phyloP scores from a whole-genome alignment of 2,113 vertebrate species.

The Sebastes fasciatus region DNA sequence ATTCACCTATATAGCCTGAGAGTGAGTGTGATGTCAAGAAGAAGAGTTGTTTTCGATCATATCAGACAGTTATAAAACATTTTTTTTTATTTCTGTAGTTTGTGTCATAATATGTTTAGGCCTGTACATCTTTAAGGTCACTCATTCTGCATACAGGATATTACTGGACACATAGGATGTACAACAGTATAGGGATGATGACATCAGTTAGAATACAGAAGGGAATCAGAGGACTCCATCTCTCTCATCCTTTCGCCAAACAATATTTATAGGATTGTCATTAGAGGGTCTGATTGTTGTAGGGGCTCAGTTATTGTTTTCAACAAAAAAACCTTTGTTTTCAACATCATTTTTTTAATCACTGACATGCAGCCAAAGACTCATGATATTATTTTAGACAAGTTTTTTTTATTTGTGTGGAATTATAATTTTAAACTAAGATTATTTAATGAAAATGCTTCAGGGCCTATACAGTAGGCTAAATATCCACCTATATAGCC shows the following conservation, averaged over 20 bases:
- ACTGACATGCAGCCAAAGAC: not conserved
- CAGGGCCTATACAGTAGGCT: not conserved
- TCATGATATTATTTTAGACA: not conserved
- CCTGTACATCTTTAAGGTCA: slow-evolving; percentile 74
- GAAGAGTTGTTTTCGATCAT: slow-evolving; percentile 53
- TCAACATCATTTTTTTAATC: too few relatives aligned
- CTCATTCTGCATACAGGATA: slow-evolving; percentile 78
- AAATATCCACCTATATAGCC: not conserved
- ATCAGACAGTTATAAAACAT: slow-evolving; percentile 79
- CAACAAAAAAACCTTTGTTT: too few relatives aligned
- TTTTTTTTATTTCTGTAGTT: slow-evolving; percentile 76
- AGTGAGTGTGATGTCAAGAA: slow-evolving; percentile 3
- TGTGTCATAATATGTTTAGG: slow-evolving; percentile 72
- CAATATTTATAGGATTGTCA: slow-evolving; percentile 65
- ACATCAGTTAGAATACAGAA: slow-evolving; percentile 76
- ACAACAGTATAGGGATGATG: slow-evolving; percentile 75
- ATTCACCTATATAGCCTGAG: not conserved
- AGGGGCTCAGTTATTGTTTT: slow-evolving; percentile 64
- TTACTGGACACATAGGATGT: slow-evolving; percentile 75
- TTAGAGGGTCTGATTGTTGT: slow-evolving; percentile 14
- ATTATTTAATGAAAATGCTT: not conserved
- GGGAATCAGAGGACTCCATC: slow-evolving; percentile 51
- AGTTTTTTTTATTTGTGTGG: not conserved
- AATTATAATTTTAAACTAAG: not conserved
- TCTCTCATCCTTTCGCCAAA: slow-evolving; percentile 37